Evolutionary conservation across 64 coral and sea anemone genomes (phyloP).

Genomic region (Actinia equina): DNA sequence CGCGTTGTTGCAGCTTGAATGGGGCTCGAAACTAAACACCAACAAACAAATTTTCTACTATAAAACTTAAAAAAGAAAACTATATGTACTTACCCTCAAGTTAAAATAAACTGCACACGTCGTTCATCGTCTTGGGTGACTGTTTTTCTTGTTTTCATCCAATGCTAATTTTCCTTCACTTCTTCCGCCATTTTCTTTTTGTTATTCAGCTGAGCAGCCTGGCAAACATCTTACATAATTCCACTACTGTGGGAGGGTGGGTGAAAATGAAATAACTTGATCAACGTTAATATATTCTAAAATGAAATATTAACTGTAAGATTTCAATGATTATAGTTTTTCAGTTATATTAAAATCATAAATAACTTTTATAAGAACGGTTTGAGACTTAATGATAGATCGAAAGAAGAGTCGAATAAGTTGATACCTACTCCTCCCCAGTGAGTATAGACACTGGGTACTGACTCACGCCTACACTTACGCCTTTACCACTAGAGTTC

Average conservation of each 20-base stretch:
- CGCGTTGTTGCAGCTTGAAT: too few relatives aligned
- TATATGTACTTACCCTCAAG: not conserved
- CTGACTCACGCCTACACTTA: not conserved
- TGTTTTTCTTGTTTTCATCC: not conserved
- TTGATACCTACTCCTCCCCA: not conserved
- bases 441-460: not conserved
- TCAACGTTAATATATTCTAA: not conserved
- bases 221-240: not conserved
- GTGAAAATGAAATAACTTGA: not conserved
- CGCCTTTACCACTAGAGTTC: not conserved
- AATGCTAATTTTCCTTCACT: not conserved
- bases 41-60: not conserved
- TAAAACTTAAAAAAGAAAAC: not conserved
- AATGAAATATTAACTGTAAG: not conserved
- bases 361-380: not conserved
- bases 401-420: not conserved
- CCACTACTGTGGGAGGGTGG: not conserved
- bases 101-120: not conserved
- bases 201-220: constrained; percentile 47
- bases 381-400: not conserved
- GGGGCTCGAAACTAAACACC: too few relatives aligned
- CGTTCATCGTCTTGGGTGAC: not conserved
- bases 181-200: constrained; percentile 7
- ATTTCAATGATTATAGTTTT: not conserved
- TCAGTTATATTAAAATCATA: not conserved